Conservation (phyloP, 1,140 invertebrate species). For the Drosophila chauvacae region DNA sequence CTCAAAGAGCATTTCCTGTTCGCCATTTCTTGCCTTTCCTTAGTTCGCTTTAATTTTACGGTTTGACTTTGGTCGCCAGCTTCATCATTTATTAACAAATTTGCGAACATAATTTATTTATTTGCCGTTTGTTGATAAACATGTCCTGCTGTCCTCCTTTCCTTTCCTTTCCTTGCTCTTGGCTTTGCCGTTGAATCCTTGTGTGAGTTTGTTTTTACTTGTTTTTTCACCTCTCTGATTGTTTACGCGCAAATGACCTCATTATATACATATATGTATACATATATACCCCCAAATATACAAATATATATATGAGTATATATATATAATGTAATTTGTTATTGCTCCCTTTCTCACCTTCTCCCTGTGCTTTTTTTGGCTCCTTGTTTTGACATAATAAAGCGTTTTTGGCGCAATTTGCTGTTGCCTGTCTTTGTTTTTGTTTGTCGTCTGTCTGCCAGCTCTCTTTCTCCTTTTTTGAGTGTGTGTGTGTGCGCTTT, state of each 20-base stretch:
- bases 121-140: conserved; percentile 79
- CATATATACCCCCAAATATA: conserved; percentile 1
- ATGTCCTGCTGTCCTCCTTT: conserved; percentile 37
- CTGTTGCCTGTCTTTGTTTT: conserved; percentile 32
- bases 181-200: neutral
- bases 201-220: neutral
- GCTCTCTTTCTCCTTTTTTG: neutral
- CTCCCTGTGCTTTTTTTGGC: conserved; percentile 35
- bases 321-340: conserved; percentile 73
- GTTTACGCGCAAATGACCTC: conserved; percentile 82
- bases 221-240: conserved; percentile 48
- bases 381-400: conserved; percentile 75
- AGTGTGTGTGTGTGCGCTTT: conserved; percentile 14
- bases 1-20: neutral
- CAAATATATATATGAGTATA: neutral
- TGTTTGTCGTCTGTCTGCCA: conserved; percentile 35
- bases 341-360: conserved; percentile 11
- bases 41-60: conserved; percentile 16
- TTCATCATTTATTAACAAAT: conserved; percentile 72
- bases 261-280: conserved; percentile 48
- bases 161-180: neutral
- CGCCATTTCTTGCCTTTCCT: neutral
- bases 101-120: conserved; percentile 78
- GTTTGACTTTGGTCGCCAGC: conserved; percentile 28
- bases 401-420: conserved; percentile 71